Conservation (phyloP, 2,113 vertebrate genomes). For the Limnothrissa miodon region DNA sequence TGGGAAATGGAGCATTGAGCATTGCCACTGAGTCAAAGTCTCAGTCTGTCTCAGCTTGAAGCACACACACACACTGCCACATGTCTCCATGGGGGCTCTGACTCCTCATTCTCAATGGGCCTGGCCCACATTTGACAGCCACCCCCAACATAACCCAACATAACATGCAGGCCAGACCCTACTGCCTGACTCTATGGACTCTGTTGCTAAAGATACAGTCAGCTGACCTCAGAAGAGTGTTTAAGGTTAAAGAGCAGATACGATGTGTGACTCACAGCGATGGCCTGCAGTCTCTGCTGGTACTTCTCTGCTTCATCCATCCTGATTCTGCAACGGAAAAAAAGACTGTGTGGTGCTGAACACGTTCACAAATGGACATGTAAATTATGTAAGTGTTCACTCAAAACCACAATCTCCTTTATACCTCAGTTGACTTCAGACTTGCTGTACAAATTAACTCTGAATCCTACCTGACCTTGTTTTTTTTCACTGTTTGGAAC, state of each 20-base stretch:
- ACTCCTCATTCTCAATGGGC: not conserved
- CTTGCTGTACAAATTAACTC: no score
- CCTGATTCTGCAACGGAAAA: slow-evolving; percentile 38
- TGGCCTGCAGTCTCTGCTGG: slow-evolving; percentile 52
- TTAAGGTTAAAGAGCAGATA: not conserved
- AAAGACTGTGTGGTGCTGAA: slow-evolving; percentile 10
- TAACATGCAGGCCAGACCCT: not conserved
- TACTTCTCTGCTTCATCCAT: slow-evolving; percentile 56
- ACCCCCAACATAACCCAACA: no score
- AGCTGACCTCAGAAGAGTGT: not conserved
- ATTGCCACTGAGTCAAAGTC: not conserved
- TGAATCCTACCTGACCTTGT: not conserved
- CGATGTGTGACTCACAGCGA: slow-evolving; percentile 39
- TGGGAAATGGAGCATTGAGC: not conserved
- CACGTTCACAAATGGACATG: no score
- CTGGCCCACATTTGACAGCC: not conserved
- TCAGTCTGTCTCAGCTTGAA: not conserved
- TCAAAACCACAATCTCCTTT: not conserved
- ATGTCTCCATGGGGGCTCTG: not conserved
- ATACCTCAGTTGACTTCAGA: not conserved
- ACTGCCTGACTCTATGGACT: not conserved
- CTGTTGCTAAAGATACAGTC: not conserved
- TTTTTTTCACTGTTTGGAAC: not conserved
- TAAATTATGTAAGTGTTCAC: not conserved
- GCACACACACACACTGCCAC: not conserved